These are phyloP conservation scores for Lethenteron camtschaticum DNA, from an alignment of 2,113 vertebrate genomes.

Conservation along the genomic window DNA sequence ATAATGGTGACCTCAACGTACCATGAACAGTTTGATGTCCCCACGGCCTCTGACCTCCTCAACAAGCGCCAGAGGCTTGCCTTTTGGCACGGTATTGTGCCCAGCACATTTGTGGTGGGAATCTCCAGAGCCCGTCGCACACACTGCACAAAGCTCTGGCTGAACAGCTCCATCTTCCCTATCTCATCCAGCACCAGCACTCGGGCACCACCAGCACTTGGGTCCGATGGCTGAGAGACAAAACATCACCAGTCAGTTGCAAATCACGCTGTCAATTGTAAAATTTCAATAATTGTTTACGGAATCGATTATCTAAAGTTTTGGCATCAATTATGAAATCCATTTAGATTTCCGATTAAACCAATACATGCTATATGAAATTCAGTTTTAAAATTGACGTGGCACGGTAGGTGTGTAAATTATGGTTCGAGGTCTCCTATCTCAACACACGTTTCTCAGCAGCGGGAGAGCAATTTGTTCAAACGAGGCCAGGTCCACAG, in stretches of 20 bases:
- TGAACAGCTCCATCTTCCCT: constrained; percentile 94
- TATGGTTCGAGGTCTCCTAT: not conserved
- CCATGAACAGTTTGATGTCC: constrained; percentile 53
- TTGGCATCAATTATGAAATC: too few relatives aligned
- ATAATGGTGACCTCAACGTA: constrained; percentile 26
- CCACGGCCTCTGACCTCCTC: constrained; percentile 53
- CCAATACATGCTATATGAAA: too few relatives aligned
- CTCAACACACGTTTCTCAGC: constrained; percentile 43
- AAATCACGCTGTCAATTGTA: too few relatives aligned
- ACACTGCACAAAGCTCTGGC: constrained; percentile 48
- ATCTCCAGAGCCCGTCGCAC: constrained; percentile 34
- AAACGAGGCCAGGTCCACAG: constrained; percentile 56
- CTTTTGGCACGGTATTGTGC: constrained; percentile 60
- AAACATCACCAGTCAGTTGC: too few relatives aligned
- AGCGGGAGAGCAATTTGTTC: constrained; percentile 55
- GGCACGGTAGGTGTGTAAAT: too few relatives aligned
- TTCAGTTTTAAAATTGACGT: too few relatives aligned
- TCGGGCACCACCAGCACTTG: too few relatives aligned
- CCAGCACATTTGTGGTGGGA: constrained; percentile 32
- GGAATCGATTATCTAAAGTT: too few relatives aligned
- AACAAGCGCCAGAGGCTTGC: constrained; percentile 49
- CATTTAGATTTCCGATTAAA: too few relatives aligned
- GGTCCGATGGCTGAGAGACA: too few relatives aligned
- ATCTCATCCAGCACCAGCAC: constrained; percentile 52
- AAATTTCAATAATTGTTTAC: too few relatives aligned